Conservation (phyloP, 1,140 invertebrate species). For the Pantala flavescens region DNA sequence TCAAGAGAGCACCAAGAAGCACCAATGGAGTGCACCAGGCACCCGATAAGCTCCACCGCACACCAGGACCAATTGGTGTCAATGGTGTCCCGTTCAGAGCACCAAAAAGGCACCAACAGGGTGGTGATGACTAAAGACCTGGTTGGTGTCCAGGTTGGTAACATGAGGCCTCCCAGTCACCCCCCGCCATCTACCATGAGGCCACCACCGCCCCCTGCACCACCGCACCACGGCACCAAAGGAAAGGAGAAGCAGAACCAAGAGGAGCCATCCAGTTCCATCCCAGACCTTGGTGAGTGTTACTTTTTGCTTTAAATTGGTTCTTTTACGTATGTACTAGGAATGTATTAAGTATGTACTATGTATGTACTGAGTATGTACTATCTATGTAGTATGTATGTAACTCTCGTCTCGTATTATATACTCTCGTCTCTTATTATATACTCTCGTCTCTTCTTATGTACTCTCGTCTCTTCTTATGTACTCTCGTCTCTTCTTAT, state of each 20-base stretch:
- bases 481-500: too few relatives aligned
- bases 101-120: too few relatives aligned
- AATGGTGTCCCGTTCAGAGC: not conserved
- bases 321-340: too few relatives aligned
- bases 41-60: not conserved
- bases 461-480: too few relatives aligned
- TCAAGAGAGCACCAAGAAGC: too few relatives aligned
- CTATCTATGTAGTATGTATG: too few relatives aligned
- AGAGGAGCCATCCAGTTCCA: constrained; percentile 71
- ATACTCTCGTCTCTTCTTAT: too few relatives aligned
- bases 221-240: constrained; percentile 37
- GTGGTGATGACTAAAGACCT: too few relatives aligned
- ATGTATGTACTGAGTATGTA: too few relatives aligned
- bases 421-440: too few relatives aligned
- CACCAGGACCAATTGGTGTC: not conserved
- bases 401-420: too few relatives aligned
- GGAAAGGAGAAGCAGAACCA: constrained; percentile 33
- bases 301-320: constrained; percentile 13
- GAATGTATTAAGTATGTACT: too few relatives aligned
- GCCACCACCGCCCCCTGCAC: constrained; percentile 43
- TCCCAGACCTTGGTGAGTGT: constrained; percentile 69
- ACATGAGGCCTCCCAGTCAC: not conserved
- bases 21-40: not conserved
- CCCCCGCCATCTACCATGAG: constrained; percentile 39
- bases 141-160: not conserved